Base-by-base conservation (phyloP, 2,797 vertebrate genomes). In the Amblyopsis hoosieri region DNA sequence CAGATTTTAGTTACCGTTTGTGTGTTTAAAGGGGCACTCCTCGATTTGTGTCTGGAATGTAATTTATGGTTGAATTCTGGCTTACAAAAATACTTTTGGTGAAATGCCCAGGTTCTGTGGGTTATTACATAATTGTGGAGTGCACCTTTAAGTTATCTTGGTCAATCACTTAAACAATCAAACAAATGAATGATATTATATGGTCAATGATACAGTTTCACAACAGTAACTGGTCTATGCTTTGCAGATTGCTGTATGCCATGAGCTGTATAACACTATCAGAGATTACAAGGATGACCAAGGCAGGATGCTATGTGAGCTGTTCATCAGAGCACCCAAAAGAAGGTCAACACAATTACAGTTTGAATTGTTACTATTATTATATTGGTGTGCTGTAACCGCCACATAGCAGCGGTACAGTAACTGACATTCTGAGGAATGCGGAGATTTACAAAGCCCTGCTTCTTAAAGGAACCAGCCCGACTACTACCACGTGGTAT, bases 271-370 rank as follows among this genome's bases (percentile, higher is more conserved):
- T 83, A 99, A 98, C 85, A 99, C 96, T 12, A 93, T 99, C 83
- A 90, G 97, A 89, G 97, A 99, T 87, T 98, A 98, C 88, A 99
- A 98, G 75, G 97, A 99, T 75, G 97, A 98, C 59, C 97, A 99
- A 72, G 97, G 97, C 67, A 93, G 97, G 84, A 96, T 98, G 86
- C 83, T 99, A 15, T 99, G 97, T 83, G 96, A 99, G 81, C 94
- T 99, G 64, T 99, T 99, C 80, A 98, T 99, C 80, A 93, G 97
- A 86, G 97, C 96, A 52, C 97, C 97, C 0, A 99, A 99, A 83
- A 89, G 97, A 89, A 95, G 97, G 97, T 99, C 73, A 78, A 2
- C 57, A 0, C 11, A 23, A 14, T 10, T 8, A 45, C 37, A 42
- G 33, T 42, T 33, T 15, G 12, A 45, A 48, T 48, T n/a, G 47